These are phyloP conservation scores for Hemithea aestivaria DNA, from an alignment of 2,888 invertebrate genomes.

Conservation along the genomic window DNA sequence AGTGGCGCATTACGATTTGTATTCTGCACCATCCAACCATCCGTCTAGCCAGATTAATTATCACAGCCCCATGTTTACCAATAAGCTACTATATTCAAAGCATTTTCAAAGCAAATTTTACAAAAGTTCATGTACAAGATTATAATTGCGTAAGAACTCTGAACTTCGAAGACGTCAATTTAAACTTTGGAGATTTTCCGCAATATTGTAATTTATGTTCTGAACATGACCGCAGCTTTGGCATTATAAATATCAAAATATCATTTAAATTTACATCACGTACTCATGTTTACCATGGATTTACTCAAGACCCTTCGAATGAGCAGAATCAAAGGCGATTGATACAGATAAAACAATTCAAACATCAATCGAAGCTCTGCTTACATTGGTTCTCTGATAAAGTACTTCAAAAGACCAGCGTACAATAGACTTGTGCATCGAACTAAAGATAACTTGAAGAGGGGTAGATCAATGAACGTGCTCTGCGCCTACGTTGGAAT, in stretches of 20 bases:
- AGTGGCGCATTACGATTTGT: slow-evolving; percentile 57
- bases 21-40: slow-evolving; percentile 61
- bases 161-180: slow-evolving; percentile 31
- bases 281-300: slow-evolving; percentile 34
- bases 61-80: slow-evolving; percentile 70
- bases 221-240: slow-evolving; percentile 6
- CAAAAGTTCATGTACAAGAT: slow-evolving; percentile 17
- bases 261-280: slow-evolving; percentile 42
- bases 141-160: slow-evolving; percentile 13
- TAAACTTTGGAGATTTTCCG: slow-evolving; percentile 34
- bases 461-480: slow-evolving; percentile 19
- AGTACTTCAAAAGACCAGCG: slow-evolving; percentile 1
- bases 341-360: slow-evolving; percentile 5
- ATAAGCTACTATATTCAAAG: slow-evolving; percentile 66
- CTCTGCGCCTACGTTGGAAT: slow-evolving; percentile 12
- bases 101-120: slow-evolving; percentile 41
- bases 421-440: not conserved
- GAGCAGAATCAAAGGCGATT: no score
- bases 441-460: slow-evolving; percentile 3
- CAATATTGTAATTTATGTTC: slow-evolving; percentile 31
- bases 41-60: slow-evolving; percentile 76
- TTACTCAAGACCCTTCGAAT: no score
- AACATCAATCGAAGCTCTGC: slow-evolving; percentile 10
- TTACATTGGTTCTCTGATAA: slow-evolving; percentile 1
- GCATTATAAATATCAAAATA: slow-evolving; percentile 23